Evolutionary conservation across 2,888 invertebrate genomes (phyloP), one percentile per base, ranked within the genome.

Genomic region (Apamea crenata): DNA sequence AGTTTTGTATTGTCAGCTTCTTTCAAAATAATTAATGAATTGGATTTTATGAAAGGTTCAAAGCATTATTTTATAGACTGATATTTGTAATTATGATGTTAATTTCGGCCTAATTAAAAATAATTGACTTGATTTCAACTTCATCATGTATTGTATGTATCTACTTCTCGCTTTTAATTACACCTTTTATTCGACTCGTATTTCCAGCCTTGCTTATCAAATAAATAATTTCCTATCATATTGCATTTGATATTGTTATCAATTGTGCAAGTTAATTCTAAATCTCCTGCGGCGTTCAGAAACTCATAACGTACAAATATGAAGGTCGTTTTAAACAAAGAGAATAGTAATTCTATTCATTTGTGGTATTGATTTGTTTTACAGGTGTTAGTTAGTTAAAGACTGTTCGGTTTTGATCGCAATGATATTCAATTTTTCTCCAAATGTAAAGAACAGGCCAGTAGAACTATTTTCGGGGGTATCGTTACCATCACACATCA

Each of bases 301-400:
- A 73, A 83, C 65, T 73, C 16, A 69, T 76, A 83, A 78, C 73
- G 76, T 81, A 84, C 76, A 81, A 84, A 81, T 88, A 90, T 89
- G 88, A 92, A 92, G 91, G 93, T 85, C 92, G 87, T 83, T 83
- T 75, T 83, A 74, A 88, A 91, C 92, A 92, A 93, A 92, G 91
- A 78, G 70, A 80, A 74, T 82, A 77, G 74, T 85, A 85, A 89
- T 90, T 91, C 87, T 86, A 88, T 90, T 90, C 82, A 85, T 89
- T 81, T 83, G 80, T 73, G 40, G 25, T 73, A 59, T 73, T 78
- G 56, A 68, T 77, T 90, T 89, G 81, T 88, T 89, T 88, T 86
- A 84, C 88, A 89, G 84, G 90, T 91, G 88, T 82, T 79, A 81
- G 81, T 83, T 81, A 77, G 69, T 87, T 89, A 80, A 77, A 25